A percentile compares a stretch with the other conserved stretches of the same genome.
Conservation (phyloP, 1,140 invertebrate species). For the Palaemon carinicauda region DNA sequence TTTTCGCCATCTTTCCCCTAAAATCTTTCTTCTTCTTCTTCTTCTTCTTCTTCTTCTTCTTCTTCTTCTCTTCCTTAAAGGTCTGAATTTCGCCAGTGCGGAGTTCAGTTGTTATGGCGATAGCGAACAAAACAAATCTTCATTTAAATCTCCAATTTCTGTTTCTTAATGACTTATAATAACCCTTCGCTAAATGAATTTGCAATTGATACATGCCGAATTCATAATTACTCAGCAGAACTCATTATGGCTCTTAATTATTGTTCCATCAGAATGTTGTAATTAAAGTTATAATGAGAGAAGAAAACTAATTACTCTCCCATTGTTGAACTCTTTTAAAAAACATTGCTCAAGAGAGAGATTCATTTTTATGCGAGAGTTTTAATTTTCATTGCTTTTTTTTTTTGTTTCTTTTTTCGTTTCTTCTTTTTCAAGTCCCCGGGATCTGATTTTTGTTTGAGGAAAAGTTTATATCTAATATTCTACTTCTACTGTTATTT, state of each 20-base stretch:
- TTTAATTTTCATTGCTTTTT: conserved; percentile 28
- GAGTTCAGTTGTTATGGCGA: background rate
- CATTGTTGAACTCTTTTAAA: conserved; percentile 51
- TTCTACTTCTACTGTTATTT: background rate
- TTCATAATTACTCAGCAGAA: conserved; percentile 53
- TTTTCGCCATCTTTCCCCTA: background rate
- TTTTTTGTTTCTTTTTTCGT: conserved; percentile 1
- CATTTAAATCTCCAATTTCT: conserved; percentile 14
- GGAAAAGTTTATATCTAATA: too few species aligned
- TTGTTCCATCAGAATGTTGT: conserved; percentile 55
- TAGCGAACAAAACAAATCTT: conserved; percentile 24
- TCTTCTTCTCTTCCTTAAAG: background rate
- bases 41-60: background rate
- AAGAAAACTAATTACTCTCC: conserved; percentile 54
- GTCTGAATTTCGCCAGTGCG: background rate
- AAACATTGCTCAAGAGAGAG: conserved; percentile 46
- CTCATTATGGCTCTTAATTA: conserved; percentile 54
- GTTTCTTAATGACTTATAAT: conserved; percentile 50
- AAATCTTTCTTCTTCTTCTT: background rate
- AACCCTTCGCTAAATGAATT: conserved; percentile 48
- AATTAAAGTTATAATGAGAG: conserved; percentile 57
- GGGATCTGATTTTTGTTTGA: background rate
- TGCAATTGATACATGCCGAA: conserved; percentile 55
- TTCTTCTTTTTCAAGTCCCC: background rate
- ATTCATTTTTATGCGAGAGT: conserved; percentile 13